These are phyloP conservation scores for Drosophila kohkoa DNA, from an alignment of 1,140 invertebrate species.

Conservation along the genomic window DNA sequence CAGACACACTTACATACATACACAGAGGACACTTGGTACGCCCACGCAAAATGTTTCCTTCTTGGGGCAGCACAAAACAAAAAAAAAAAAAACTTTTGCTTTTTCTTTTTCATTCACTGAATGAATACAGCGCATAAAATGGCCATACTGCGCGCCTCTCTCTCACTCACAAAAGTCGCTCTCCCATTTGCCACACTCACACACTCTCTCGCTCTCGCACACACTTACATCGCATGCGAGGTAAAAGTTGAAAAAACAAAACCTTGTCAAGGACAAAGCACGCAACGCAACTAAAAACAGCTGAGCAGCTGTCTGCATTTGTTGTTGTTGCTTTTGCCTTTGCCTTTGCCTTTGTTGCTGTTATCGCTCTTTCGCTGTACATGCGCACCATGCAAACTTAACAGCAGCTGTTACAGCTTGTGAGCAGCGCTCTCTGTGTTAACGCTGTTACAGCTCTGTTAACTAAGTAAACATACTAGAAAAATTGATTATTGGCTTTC, in stretches of 20 bases:
- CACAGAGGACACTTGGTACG: slow-evolving; percentile 19
- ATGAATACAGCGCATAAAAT: slow-evolving; percentile 63
- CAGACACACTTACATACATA: slow-evolving; percentile 9
- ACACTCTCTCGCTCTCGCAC: slow-evolving; percentile 19
- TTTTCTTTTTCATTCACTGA: slow-evolving; percentile 60
- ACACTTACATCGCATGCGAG: slow-evolving; percentile 3
- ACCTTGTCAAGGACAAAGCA: slow-evolving; percentile 83
- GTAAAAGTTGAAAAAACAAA: slow-evolving; percentile 72
- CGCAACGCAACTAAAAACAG: slow-evolving; percentile 72
- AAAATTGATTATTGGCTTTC: slow-evolving; percentile 63
- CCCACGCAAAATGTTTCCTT: slow-evolving; percentile 54
- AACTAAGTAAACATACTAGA: slow-evolving; percentile 41
- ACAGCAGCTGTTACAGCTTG: slow-evolving; percentile 20
- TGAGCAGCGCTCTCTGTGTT: slow-evolving; percentile 19
- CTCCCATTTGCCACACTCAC: slow-evolving; percentile 8
- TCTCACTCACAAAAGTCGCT: slow-evolving; percentile 15
- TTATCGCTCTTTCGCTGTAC: slow-evolving; percentile 23
- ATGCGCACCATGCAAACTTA: slow-evolving; percentile 61
- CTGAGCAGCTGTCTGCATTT: slow-evolving; percentile 65
- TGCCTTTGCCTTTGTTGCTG: slow-evolving; percentile 8
- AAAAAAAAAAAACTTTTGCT: slow-evolving; percentile 44
- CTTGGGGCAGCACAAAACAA: slow-evolving; percentile 39
- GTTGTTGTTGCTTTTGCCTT: slow-evolving; percentile 11
- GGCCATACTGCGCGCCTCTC: slow-evolving; percentile 45
- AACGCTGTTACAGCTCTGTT: slow-evolving; percentile 33